Base-by-base conservation (phyloP, 2,888 invertebrate species). In the Volucella bombylans region DNA sequence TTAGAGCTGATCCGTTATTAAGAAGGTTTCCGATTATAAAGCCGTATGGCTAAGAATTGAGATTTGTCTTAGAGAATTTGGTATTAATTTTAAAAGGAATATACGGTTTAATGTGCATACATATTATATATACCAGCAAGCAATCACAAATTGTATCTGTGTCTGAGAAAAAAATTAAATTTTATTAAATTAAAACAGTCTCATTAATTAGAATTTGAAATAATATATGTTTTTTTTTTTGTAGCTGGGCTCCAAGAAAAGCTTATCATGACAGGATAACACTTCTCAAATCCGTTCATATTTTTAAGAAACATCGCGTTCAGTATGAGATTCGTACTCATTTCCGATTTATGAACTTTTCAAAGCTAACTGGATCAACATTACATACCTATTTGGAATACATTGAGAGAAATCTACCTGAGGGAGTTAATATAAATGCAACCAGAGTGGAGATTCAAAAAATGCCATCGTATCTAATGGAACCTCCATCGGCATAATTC, bases 251-350 rank as follows among this genome's bases (percentile, higher is more conserved):
- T 38, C 93, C 95, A 50, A 93, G 94, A 62, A 96, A 96, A 92
- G 93, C 96, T 1, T 92, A 94, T 77, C 95, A 96, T 88, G 94
- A 96, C 87, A 94, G 97, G 69, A 94, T 95, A 89, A 97, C 97
- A 0, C 92, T 99, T 10, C 93, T 99, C 6, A 96, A 96, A 90
- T 96, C 97, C 55, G 96, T 96, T 45, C 97, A 97, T 90, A 95
- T 97, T 87, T 95, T 96, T 90, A 98, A 98, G 91, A 99, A 99
- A 89, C 98, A 98, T 91, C 94, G 95, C 89, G 97, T 97, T 0
- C 99, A 99, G 89, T 99, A 99, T 91, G 99, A 99, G 93, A 94
- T 96, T 15, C 94, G 99, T 88, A 99, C 99, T 3, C 96, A 98
- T 92, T 98, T 95, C 91, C 94, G 96, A 82, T 96, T 96, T 89